These are phyloP conservation scores for Eidolon dupreanum DNA, from an alignment of 2,797 vertebrate genomes.

Conservation along the genomic window DNA sequence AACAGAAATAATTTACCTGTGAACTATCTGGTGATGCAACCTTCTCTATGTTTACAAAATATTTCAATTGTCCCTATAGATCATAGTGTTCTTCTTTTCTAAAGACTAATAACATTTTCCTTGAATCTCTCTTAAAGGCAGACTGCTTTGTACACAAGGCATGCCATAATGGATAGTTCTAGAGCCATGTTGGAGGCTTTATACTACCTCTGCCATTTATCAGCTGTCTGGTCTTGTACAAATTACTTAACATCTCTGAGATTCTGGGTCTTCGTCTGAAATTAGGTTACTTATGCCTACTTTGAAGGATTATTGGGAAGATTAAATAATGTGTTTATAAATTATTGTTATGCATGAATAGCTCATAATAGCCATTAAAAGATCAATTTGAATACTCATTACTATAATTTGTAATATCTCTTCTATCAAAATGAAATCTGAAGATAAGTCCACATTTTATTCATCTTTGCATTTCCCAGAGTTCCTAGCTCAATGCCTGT, in stretches of 20 bases:
- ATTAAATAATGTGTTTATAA: neutral
- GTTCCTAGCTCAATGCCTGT: neutral
- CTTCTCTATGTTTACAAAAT: constrained; percentile 26
- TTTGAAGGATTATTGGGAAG: neutral
- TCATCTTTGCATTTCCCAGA: neutral
- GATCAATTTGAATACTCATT: neutral
- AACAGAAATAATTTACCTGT: constrained; percentile 34
- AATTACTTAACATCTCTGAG: neutral
- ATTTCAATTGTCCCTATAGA: neutral
- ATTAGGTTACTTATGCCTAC: neutral
- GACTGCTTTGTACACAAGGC: neutral
- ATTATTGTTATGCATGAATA: neutral
- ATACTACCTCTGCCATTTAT: neutral
- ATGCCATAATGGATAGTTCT: neutral
- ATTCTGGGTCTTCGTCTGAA: neutral
- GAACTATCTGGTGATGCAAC: neutral
- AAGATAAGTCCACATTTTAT: neutral
- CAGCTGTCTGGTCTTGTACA: neutral
- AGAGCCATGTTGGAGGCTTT: neutral
- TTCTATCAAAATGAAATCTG: neutral
- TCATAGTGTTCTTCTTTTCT: neutral
- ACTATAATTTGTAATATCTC: neutral
- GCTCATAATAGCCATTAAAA: neutral
- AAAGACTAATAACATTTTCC: neutral
- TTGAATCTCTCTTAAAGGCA: neutral